Percentiles rank a stretch among this genome's conserved stretches.
phyloP scores from a whole-genome alignment of 2,797 vertebrate genomes.

The Chelonia mydas region DNA sequence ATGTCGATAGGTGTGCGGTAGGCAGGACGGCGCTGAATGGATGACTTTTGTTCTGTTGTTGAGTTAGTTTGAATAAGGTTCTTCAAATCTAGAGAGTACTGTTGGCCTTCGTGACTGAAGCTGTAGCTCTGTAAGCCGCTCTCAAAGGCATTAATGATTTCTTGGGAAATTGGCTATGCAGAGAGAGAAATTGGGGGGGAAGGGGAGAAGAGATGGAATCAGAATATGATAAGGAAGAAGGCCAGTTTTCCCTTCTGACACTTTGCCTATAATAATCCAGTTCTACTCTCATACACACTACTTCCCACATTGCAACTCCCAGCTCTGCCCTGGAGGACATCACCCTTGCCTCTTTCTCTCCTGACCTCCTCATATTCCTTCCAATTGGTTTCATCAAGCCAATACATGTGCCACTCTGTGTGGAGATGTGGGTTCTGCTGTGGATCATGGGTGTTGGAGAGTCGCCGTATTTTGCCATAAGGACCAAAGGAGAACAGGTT shows the following conservation, averaged over 20 bases:
- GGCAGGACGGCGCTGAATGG: conserved; percentile 37
- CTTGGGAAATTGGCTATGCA: not conserved
- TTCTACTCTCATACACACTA: no score
- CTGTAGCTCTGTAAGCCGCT: not conserved
- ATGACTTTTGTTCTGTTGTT: conserved; percentile 2
- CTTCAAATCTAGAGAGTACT: not conserved
- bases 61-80: not conserved
- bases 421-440: not conserved
- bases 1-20: conserved; percentile 28
- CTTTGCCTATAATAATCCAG: no score
- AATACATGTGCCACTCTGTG: not conserved
- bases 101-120: conserved; percentile 26
- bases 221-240: not conserved
- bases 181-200: conserved; percentile 8
- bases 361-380: not conserved
- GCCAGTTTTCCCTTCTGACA: no score
- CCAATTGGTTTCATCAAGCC: not conserved
- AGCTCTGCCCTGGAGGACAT: not conserved
- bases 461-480: not conserved
- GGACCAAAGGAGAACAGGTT: not conserved
- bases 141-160: conserved; percentile 26
- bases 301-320: no score
- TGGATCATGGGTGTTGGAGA: not conserved
- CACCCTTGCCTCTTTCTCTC: not conserved
- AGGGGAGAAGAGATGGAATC: not conserved